Base-by-base conservation (phyloP, 2,113 vertebrate genomes). In the Pollachius pollachius region DNA sequence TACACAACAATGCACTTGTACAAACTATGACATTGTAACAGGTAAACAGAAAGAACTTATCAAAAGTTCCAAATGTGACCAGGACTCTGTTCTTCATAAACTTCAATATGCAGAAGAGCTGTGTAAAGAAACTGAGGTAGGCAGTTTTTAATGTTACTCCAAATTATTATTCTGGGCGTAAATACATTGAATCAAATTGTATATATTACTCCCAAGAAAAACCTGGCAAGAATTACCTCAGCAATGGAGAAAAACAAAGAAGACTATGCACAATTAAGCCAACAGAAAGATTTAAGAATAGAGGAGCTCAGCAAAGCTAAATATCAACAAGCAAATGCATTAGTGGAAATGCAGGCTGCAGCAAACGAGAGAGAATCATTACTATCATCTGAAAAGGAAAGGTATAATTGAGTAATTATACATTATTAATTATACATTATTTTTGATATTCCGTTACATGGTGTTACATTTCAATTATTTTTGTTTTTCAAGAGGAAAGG, bases 41-140 rank as follows among this genome's bases (percentile, higher is more conserved):
- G 95, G 84, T 84, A 79, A 88, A 67, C 88, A 93, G 64, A 66
- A 81, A 81, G 91, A 94, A 87, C 82, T 89, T 54, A 81, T 96
- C 60, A 88, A 89, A 81, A 86, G 85, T 60, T 90, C 84, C 71
- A 90, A 92, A 79, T 67, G 85, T 68, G 90, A 91, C 74, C 86
- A 91, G 60, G 76, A 94, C 60, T 71, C 65, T 18, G 84, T 96
- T 84, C 80, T 85, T 72, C 80, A 89, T 84, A 91, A 96, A 84
- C 77, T 96, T 54, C 83, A 92, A 81, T 81, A 81, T 67, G 79
- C 72, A 77, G 93, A 93, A 87, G 71, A 90, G 65, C 83, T 82
- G n/a, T 88, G 90, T 77, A 78, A 85, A 82, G 93, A 94, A 69
- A 76, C 61, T 78, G 80, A 95, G 92, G 96, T 96, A 65, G 84